Base-by-base conservation (phyloP, 2,888 invertebrate genomes). In the Pocota personata region DNA sequence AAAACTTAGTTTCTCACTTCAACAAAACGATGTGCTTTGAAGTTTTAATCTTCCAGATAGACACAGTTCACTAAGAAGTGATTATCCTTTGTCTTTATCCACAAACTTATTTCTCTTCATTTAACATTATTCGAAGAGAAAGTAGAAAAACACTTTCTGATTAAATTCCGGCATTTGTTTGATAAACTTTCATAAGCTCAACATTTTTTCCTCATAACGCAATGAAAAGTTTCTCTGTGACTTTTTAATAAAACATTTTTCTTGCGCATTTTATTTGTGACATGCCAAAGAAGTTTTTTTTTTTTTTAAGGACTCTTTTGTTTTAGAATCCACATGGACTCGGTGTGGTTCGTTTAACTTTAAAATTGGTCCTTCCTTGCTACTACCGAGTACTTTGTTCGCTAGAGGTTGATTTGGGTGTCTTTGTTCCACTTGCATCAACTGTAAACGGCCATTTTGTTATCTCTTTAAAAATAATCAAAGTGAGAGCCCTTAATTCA, bases 81-180 rank as follows among this genome's bases (percentile, higher is more conserved):
- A 35, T 57, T 35, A 57, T 57, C 57, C 57, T 35, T 19, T 16
- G 57, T 57, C 14, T 19, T 35, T 35, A 35, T 57, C 57, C 57
- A 12, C 12, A 19, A 35, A 57, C 19, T 57, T 57, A 57, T 32
- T 57, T 57, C 16, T 30, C 57, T 35, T 16, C 32, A 55, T 55
- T 55, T 55, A 16, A 30, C 57, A 35, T 12, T 35, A 12, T 43
- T 46, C 24, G 6, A 30, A 12, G 16, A 30, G 14, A 6, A 55
- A n/a, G 16, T 30, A 30, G 14, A 14, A 30, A 32, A 30, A 35
- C 57, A 30, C 57, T 46, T 64, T 19, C 46, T 64, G 64, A 64
- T 64, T 30, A 46, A 43, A 48, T 64, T 64, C 46, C 43, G 46
- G 48, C 46, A 64, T 64, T 32, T 30, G 43, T 64, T 64, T 64